phyloP scores from a whole-genome alignment of 2,888 invertebrate species.

The Cremastinae sp. region DNA sequence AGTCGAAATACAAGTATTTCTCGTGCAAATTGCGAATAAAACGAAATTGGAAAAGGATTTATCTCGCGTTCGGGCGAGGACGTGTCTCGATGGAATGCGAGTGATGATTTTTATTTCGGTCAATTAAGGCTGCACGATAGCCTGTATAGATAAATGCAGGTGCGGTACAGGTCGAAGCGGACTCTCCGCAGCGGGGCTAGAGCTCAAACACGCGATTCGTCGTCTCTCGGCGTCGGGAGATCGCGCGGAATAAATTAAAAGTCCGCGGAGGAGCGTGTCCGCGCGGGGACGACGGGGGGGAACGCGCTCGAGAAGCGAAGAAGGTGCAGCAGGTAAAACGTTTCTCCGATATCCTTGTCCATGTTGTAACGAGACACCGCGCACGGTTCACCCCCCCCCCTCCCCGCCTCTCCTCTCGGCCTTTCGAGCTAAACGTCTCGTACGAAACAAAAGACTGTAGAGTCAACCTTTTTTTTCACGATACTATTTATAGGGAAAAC shows the following conservation, averaged over 20 bases:
- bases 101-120: background rate
- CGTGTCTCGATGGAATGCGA: background rate
- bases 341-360: conserved; percentile 68
- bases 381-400: conserved; percentile 50
- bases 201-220: conserved; percentile 48
- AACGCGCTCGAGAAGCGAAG: conserved; percentile 40
- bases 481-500: too few species aligned
- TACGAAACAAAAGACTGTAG: too few species aligned
- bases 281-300: conserved; percentile 4
- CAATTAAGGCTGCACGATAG: conserved; percentile 7
- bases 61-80: background rate
- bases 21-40: background rate
- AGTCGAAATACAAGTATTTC: background rate
- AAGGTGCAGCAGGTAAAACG: conserved; percentile 64
- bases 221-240: conserved; percentile 16
- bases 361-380: conserved; percentile 71
- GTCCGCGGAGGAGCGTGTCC: conserved; percentile 34
- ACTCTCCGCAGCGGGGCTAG: conserved; percentile 40
- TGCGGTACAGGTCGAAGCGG: conserved; percentile 15
- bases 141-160: conserved; percentile 18
- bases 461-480: conserved; percentile 13
- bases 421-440: conserved; percentile 18
- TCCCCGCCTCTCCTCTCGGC: conserved; percentile 30
- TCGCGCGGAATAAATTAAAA: conserved; percentile 63
- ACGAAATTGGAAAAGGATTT: background rate